Conservation (phyloP, 1,140 invertebrate genomes). For the Glossosoma conforme region DNA sequence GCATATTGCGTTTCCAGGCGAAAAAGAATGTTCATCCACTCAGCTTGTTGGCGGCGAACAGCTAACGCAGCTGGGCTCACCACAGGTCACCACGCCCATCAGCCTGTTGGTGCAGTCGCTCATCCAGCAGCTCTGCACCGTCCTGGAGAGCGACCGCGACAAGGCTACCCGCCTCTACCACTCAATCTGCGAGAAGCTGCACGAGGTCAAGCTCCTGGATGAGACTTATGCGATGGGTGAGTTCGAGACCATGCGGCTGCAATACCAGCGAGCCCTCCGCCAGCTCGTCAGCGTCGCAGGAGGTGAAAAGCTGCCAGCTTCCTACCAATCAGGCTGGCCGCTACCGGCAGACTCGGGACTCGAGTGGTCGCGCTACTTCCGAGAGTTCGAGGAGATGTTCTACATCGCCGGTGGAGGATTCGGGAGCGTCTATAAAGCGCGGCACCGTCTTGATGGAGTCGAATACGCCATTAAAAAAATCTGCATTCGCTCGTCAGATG, state of each 20-base stretch:
- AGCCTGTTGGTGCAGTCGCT: constrained; percentile 61
- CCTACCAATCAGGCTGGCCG: constrained; percentile 43
- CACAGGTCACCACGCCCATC: constrained; percentile 45
- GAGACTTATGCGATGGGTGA: constrained; percentile 59
- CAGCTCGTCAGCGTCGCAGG: constrained; percentile 54
- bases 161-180: constrained; percentile 56
- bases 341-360: constrained; percentile 39
- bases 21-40: constrained; percentile 10
- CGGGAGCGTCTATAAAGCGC: constrained; percentile 55
- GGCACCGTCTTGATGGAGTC: constrained; percentile 67
- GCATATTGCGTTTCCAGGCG: no score
- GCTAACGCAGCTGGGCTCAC: constrained; percentile 4
- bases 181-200: constrained; percentile 59
- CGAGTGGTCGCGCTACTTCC: constrained; percentile 63
- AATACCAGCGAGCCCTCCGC: constrained; percentile 59
- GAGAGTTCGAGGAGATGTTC: constrained; percentile 68
- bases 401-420: constrained; percentile 75
- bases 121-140: constrained; percentile 56
- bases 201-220: constrained; percentile 62
- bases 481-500: constrained; percentile 55
- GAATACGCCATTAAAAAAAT: constrained; percentile 83
- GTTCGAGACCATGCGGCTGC: constrained; percentile 58
- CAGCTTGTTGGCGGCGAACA: constrained; percentile 7
- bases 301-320: constrained; percentile 46
- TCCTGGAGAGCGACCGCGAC: constrained; percentile 54